phyloP scores from a whole-genome alignment of 2,113 vertebrate genomes.

The Suncus etruscus region DNA sequence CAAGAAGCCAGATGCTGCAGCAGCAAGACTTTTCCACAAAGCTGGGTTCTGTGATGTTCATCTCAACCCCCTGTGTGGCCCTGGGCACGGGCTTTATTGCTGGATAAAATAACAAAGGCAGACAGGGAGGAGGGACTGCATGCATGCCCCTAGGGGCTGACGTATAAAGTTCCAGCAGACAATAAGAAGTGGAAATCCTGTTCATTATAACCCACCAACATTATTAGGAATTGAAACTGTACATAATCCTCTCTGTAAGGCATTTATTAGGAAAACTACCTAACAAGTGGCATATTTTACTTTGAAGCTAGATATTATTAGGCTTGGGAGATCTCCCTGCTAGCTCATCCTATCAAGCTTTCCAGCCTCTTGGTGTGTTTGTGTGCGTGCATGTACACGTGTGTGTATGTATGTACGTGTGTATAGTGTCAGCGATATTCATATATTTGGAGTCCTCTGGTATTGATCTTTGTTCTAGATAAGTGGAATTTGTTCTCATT shows the following conservation, averaged over 20 bases:
- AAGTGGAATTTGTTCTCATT: slow-evolving; percentile 54
- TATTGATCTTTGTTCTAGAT: slow-evolving; percentile 28
- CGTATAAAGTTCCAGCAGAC: slow-evolving; percentile 67
- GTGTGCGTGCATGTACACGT: no score
- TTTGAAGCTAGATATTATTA: background rate
- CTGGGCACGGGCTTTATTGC: slow-evolving; percentile 31
- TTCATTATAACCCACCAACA: background rate
- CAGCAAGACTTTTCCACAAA: slow-evolving; percentile 73
- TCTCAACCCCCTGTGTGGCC: slow-evolving; percentile 77
- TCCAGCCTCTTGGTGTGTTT: background rate
- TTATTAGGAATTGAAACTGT: slow-evolving; percentile 39
- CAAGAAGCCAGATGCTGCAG: slow-evolving; percentile 82
- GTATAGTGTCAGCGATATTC: background rate
- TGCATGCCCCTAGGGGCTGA: slow-evolving; percentile 8
- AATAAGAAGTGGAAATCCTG: slow-evolving; percentile 40
- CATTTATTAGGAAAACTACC: slow-evolving; percentile 41
- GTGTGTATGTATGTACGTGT: background rate
- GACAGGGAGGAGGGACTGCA: slow-evolving; percentile 17
- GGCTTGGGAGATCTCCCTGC: background rate
- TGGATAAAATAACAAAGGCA: slow-evolving; percentile 56
- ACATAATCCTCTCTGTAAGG: background rate
- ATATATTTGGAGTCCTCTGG: background rate
- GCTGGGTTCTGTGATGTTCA: slow-evolving; percentile 62
- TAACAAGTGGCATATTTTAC: slow-evolving; percentile 46
- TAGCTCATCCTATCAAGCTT: background rate